Conservation (phyloP, 2,113 vertebrate genomes). For the Poeciliopsis prolifica region DNA sequence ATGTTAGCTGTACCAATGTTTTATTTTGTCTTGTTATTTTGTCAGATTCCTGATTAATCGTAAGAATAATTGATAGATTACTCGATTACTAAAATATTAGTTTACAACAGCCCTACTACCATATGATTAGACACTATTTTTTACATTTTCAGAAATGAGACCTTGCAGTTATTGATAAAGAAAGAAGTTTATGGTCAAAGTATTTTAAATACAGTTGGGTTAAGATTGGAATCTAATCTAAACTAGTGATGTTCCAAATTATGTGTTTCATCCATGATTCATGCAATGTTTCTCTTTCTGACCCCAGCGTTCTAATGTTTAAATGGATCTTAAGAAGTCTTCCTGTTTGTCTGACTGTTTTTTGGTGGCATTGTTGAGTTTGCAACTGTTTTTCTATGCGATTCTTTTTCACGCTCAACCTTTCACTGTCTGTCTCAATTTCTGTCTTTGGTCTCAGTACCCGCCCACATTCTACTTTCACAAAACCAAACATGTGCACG, state of each 20-base stretch:
- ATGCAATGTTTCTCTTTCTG: neutral
- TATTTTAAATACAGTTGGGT: no score
- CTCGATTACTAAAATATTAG: no score
- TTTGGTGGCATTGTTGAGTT: slow-evolving; percentile 7
- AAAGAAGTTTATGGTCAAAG: no score
- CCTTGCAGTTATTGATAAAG: no score
- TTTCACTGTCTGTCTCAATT: slow-evolving; percentile 47
- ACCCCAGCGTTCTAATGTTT: neutral
- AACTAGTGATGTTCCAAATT: neutral
- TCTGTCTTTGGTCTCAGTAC: slow-evolving; percentile 3
- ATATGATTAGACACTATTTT: no score
- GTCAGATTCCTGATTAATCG: no score
- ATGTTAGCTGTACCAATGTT: no score
- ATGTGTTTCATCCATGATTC: neutral
- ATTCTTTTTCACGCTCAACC: slow-evolving; percentile 22
- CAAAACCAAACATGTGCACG: slow-evolving; percentile 50
- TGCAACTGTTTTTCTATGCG: slow-evolving; percentile 43
- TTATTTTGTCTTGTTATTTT: no score
- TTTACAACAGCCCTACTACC: no score
- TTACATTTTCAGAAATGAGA: no score
- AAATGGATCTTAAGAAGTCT: neutral
- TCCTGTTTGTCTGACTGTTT: slow-evolving; percentile 1
- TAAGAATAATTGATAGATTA: no score
- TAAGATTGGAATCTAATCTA: no score
- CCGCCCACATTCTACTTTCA: slow-evolving; percentile 33